A percentile compares a stretch with the other conserved stretches of the same genome.
Conservation (phyloP, 2,797 vertebrate species). For the Columba guinea region DNA sequence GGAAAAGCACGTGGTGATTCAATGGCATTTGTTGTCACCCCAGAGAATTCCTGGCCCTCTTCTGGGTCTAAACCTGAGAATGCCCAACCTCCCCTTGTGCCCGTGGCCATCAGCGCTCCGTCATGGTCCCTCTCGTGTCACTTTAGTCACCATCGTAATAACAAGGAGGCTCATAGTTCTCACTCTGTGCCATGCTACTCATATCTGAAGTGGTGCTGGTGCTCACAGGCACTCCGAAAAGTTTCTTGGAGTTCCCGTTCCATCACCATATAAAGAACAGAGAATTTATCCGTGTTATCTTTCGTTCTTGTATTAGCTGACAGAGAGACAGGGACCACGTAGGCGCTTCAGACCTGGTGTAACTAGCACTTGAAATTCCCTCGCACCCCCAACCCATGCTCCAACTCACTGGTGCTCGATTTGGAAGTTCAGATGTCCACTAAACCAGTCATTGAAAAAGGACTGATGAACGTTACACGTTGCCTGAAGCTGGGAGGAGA, state of each 20-base stretch:
- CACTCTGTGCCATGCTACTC: neutral
- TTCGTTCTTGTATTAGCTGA: neutral
- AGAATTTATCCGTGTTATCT: neutral
- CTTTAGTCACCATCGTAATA: neutral
- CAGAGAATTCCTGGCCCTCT: neutral
- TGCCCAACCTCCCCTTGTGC: neutral
- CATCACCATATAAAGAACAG: neutral
- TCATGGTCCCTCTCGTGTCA: fast-evolving
- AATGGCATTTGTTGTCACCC: fast-evolving
- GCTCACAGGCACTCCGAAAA: neutral
- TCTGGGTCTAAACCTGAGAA: neutral
- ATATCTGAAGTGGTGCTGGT: neutral
- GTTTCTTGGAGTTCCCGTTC: neutral
- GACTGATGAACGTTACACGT: slow-evolving; percentile 83
- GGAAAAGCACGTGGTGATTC: neutral
- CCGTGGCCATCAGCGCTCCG: neutral
- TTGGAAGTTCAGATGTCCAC: slow-evolving; percentile 86
- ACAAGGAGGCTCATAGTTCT: neutral
- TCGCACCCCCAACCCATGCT: neutral
- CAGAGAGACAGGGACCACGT: neutral
- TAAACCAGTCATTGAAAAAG: slow-evolving; percentile 86
- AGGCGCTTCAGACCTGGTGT: neutral
- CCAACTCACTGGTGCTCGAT: slow-evolving; percentile 85
- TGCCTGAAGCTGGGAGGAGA: slow-evolving; percentile 76
- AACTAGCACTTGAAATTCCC: neutral